Evolutionary conservation across 2,797 vertebrate species (phyloP), one percentile per base, ranked within the genome.

Genomic region (Gymnopithys bicolor): DNA sequence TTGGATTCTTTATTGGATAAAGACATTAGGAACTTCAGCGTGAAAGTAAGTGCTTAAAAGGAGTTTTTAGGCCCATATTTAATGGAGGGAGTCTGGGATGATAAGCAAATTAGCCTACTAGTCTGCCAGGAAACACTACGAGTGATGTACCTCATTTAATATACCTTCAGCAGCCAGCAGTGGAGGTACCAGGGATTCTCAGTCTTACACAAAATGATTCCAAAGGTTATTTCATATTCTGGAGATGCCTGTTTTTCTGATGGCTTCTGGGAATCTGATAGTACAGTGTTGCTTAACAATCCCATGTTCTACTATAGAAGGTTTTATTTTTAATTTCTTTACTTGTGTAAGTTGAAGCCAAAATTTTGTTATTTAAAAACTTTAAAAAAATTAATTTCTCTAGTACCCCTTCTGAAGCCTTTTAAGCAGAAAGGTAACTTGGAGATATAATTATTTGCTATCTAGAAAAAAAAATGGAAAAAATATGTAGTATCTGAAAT

Each of bases 401-500:
- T 24, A 43, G 3, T 6, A 43, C 16, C 60, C 19, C 24, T 41
- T 76, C 21, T 10, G 24, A 39, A 69, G 7, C 3, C 18, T 49
- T 74, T 43, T 78, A 24, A 64, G 66, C 8, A 75, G 8, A 33
- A 68, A 58, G 0, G 6, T 2, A 58, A 24, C 2, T 70, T 59
- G 10, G 4, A 78, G 39, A 84, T 79, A 68, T 30, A 52, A 66
- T 32, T 41, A n/a, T 64, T 53, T 7, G 33, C 3, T 18, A 6
- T 30, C 64, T 63, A 16, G n/a, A 6, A 49, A 51, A 70, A 35
- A 1, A 35, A 1, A 1, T 1, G 17, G 5, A 0, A 7, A 39
- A 51, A 86, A 28, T 2, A 0, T 25, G 6, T 9, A 52, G 9
- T 68, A 76, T 13, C 9, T 74, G 35, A 78, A 39, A 6, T 30